phyloP scores from a whole-genome alignment of 2,888 invertebrate species.

The Hypselothyrea guttata region DNA sequence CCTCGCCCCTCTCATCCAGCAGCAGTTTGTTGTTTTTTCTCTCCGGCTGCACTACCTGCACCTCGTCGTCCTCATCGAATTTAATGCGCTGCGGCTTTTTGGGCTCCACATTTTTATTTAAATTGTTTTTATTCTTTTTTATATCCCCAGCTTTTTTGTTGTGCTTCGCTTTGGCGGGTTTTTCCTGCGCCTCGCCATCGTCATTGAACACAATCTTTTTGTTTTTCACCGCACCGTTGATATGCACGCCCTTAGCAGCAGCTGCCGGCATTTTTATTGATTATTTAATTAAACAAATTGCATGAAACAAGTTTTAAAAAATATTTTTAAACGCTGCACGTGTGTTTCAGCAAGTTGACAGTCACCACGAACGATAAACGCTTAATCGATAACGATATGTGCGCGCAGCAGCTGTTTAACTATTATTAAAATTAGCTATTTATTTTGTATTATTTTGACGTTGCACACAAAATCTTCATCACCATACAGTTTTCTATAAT shows the following conservation, averaged over 20 bases:
- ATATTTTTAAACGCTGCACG: constrained; percentile 44
- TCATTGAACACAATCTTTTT: constrained; percentile 80
- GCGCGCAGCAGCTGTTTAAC: too few relatives aligned
- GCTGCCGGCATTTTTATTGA: constrained; percentile 63
- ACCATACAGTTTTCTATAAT: too few relatives aligned
- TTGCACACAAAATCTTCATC: too few relatives aligned
- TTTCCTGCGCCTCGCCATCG: constrained; percentile 60
- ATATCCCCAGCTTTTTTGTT: constrained; percentile 28
- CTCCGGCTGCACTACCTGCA: constrained; percentile 8
- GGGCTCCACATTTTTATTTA: background rate
- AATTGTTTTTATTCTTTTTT: constrained; percentile 23
- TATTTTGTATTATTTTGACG: too few relatives aligned
- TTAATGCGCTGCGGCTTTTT: constrained; percentile 38
- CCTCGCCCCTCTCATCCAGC: too few relatives aligned
- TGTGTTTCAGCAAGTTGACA: constrained; percentile 42
- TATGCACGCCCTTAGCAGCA: constrained; percentile 40
- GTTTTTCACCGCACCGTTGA: constrained; percentile 58
- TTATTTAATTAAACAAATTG: constrained; percentile 15
- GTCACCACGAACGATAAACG: constrained; percentile 36
- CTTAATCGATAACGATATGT: background rate
- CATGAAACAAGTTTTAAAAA: constrained; percentile 31
- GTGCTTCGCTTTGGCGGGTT: constrained; percentile 35
- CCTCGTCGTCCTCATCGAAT: constrained; percentile 33
- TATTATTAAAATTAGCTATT: too few relatives aligned
- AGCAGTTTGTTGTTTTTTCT: constrained; percentile 31